Conservation (phyloP, 2,797 vertebrate species). For the Otus scops region DNA sequence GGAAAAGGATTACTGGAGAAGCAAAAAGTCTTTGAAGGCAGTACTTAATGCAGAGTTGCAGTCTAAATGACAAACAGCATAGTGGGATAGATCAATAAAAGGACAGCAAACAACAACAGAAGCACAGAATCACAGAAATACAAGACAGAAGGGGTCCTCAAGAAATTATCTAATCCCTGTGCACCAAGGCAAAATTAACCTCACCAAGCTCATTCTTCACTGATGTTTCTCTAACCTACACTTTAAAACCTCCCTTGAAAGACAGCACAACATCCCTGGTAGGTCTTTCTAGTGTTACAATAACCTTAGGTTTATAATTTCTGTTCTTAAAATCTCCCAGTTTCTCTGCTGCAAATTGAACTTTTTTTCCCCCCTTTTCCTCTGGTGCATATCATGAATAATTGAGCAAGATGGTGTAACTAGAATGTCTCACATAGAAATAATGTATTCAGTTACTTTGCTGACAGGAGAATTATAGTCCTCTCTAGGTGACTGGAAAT, state of each 20-base stretch:
- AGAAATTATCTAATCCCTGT: neutral
- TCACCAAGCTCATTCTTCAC: neutral
- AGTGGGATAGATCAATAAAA: neutral
- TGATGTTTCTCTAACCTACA: neutral
- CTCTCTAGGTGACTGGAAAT: neutral
- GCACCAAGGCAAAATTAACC: neutral
- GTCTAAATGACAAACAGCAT: neutral
- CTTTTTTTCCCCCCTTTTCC: neutral
- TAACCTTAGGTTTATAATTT: neutral
- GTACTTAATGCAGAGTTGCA: neutral
- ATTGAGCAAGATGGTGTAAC: neutral
- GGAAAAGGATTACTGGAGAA: neutral
- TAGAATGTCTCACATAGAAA: neutral
- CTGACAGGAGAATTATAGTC: neutral
- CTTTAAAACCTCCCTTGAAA: neutral
- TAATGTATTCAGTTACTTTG: neutral
- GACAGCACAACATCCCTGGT: neutral
- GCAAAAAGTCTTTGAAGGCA: neutral
- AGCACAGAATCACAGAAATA: neutral
- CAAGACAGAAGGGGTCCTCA: neutral
- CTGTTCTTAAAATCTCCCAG: neutral
- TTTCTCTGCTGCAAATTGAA: neutral
- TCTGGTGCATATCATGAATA: neutral
- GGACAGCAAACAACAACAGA: neutral
- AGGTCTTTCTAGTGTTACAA: neutral